A percentile compares a stretch with the other conserved stretches of the same genome.
These are phyloP conservation scores for Girardinus metallicus DNA, from an alignment of 2,797 vertebrate genomes.

Conservation along the genomic window DNA sequence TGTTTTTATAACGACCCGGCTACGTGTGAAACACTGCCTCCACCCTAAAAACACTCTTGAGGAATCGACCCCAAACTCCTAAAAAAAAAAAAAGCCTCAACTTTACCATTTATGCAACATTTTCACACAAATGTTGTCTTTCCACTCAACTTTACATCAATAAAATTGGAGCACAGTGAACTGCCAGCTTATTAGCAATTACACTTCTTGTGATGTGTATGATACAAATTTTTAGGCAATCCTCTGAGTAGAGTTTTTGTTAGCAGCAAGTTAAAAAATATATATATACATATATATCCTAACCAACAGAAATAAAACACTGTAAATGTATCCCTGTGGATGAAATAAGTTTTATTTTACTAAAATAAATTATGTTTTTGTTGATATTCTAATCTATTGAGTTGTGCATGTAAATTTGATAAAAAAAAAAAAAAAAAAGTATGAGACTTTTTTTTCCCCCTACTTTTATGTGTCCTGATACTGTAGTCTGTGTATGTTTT, in stretches of 20 bases:
- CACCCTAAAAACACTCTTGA: not conserved
- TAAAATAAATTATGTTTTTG: not conserved
- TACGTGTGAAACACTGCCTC: too few relatives aligned
- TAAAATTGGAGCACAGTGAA: not conserved
- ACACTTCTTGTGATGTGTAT: not conserved
- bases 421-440: not conserved
- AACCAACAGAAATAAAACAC: not conserved
- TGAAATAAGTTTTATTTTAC: not conserved
- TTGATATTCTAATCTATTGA: not conserved
- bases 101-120: not conserved
- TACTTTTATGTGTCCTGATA: constrained; percentile 15
- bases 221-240: not conserved
- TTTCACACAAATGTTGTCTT: not conserved
- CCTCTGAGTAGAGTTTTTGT: not conserved
- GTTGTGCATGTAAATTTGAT: not conserved
- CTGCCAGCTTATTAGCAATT: not conserved
- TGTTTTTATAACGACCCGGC: too few relatives aligned
- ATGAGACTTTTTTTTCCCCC: not conserved
- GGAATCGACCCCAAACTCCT: not conserved
- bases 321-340: not conserved
- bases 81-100: too few relatives aligned
- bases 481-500: not conserved
- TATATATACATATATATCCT: not conserved
- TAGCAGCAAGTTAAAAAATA: not conserved
- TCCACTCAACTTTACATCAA: not conserved